Evolutionary conservation across 2,888 invertebrate species (phyloP).

Genomic region (Scaptomyza caliginosa): DNA sequence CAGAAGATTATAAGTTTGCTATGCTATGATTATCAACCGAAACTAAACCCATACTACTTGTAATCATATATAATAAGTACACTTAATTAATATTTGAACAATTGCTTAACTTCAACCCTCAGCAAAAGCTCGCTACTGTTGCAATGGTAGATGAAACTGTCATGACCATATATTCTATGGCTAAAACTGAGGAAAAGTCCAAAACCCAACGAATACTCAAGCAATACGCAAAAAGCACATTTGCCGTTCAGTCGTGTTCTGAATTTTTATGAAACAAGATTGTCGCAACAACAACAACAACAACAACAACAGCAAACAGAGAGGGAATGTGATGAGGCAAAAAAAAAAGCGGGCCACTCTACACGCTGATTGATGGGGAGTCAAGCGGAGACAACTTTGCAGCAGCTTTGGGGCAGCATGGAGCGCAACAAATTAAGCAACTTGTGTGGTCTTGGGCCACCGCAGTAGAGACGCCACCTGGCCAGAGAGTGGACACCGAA

Average conservation of each 20-base stretch:
- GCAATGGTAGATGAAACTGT: slow-evolving; percentile 23
- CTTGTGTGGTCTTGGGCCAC: slow-evolving; percentile 71
- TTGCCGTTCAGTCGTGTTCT: slow-evolving; percentile 59
- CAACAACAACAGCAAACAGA: too few relatives aligned
- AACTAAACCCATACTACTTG: too few relatives aligned
- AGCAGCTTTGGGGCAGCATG: slow-evolving; percentile 47
- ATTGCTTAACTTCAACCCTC: too few relatives aligned
- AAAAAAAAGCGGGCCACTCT: slow-evolving; percentile 37
- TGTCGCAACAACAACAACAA: slow-evolving; percentile 19
- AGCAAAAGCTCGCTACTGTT: too few relatives aligned
- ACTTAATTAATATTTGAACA: too few relatives aligned
- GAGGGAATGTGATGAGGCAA: too few relatives aligned
- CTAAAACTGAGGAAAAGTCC: neutral
- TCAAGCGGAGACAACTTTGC: slow-evolving; percentile 75
- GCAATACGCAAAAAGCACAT: slow-evolving; percentile 60
- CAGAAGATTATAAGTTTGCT: too few relatives aligned
- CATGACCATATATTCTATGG: slow-evolving; percentile 26
- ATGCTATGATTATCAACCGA: too few relatives aligned
- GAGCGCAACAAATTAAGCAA: slow-evolving; percentile 76
- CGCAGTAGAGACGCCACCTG: slow-evolving; percentile 75
- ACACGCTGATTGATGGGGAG: slow-evolving; percentile 72
- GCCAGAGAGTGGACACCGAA: slow-evolving; percentile 35
- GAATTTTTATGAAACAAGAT: slow-evolving; percentile 71
- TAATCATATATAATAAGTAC: too few relatives aligned
- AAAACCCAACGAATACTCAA: slow-evolving; percentile 28